Percentiles rank a stretch among this genome's conserved stretches.
These are phyloP conservation scores for Sinocyclocheilus anshuiensis DNA, from an alignment of 2,113 vertebrate genomes.

Conservation along the genomic window DNA sequence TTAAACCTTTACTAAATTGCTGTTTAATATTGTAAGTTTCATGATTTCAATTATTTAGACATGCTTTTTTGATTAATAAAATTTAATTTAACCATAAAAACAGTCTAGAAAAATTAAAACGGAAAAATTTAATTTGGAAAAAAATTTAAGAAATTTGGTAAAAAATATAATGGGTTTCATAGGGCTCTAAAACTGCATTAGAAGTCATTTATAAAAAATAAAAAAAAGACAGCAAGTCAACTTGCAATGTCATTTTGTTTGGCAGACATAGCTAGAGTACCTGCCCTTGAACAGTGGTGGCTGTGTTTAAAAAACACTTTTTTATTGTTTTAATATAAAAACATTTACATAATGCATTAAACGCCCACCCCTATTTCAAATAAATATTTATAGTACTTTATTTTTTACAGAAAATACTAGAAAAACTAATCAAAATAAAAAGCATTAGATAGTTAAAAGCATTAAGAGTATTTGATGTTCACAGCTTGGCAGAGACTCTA, in stretches of 20 bases:
- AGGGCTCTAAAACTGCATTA: neutral
- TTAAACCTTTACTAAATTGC: no score
- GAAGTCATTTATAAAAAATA: neutral
- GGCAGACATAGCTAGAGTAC: neutral
- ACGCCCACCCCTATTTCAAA: neutral
- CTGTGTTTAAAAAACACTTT: neutral
- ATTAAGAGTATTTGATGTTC: conserved; percentile 5
- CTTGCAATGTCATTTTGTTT: neutral
- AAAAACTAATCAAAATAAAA: neutral
- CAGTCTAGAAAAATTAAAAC: no score
- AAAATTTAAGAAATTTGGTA: no score
- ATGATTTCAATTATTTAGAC: no score
- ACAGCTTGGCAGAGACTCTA: neutral
- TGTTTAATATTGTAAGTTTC: no score
- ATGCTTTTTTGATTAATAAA: no score
- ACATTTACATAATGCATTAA: neutral
- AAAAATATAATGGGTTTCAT: no score
- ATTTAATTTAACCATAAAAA: no score
- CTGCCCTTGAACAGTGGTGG: no score
- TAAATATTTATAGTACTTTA: neutral
- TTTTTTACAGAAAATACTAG: neutral
- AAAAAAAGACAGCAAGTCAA: no score
- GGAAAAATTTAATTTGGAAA: no score
- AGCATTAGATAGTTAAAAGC: neutral
- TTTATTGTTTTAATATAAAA: neutral